Percentiles rank a stretch among this genome's conserved stretches.
Conservation (phyloP, 2,113 vertebrate genomes). For the Excalfactoria chinensis region DNA sequence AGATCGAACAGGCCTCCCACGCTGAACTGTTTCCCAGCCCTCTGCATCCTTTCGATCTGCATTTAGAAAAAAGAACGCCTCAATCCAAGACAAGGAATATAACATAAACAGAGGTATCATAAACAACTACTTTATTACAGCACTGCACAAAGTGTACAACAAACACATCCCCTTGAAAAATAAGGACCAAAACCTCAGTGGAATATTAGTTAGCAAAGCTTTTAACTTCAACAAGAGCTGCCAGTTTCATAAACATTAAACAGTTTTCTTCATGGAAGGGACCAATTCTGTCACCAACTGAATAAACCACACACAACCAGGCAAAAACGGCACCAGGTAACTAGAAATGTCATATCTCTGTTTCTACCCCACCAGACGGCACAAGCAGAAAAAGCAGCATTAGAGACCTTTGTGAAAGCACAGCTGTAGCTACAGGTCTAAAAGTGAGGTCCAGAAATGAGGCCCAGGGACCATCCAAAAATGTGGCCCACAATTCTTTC, state of each 20-base stretch:
- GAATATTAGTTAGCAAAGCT: neutral
- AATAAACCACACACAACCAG: neutral
- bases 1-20: constrained; percentile 91
- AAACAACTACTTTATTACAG: neutral
- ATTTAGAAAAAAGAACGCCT: neutral
- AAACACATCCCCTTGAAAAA: neutral
- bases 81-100: neutral
- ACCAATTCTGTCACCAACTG: neutral
- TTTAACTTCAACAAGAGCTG: neutral
- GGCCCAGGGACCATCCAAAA: neutral
- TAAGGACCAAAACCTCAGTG: neutral
- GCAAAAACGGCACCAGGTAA: neutral
- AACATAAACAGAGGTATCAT: neutral
- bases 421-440: rapidly evolving
- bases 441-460: neutral
- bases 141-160: neutral
- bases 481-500: neutral
- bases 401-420: neutral
- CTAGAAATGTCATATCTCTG: neutral
- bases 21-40: constrained; percentile 97
- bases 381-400: rapidly evolving
- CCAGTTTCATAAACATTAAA: neutral
- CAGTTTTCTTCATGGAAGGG: neutral
- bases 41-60: constrained; percentile 91
- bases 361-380: neutral